Base-by-base conservation (phyloP, 2,888 invertebrate genomes). In the Sphaerophoria taeniata region DNA sequence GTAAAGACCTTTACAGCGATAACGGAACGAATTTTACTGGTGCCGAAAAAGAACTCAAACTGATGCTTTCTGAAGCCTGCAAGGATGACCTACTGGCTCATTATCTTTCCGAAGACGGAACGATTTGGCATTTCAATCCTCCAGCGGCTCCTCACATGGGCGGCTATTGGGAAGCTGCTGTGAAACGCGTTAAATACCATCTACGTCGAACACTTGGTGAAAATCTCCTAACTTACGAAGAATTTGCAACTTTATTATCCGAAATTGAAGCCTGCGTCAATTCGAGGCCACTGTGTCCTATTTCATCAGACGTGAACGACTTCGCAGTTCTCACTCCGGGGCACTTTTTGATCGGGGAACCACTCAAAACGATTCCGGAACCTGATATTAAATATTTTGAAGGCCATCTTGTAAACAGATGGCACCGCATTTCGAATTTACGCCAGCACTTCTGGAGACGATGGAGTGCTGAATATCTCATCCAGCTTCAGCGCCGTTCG, bases 121-220 rank as follows among this genome's bases (percentile, higher is more conserved):
- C 56, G 11, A 39, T 6, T 39, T 76, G 69, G 76, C 58, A 70
- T 3, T 77, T 77, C 34, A 77, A 77, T 16, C 70, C 61, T 6
- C 36, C 70, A 9, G 60, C 11, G 4, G 70, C 51, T 14, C 61
- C 34, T 9, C 70, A 55, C 34, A 77, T 77, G 77, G 70, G 70
- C 11, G 70, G 61, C 5, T 71, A 71, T 14, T 77, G 77, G 70
- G 70, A 77, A 39, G 12, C 45, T 6, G 76, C 43, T n/a, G 60
- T 70, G 5, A 76, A 76, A 60, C 43, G 60, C 6, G 69, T 51
- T 0, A 76, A 76, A 39, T 69, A 12, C 24, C 43, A 76, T 5
- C 31, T 69, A 31, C 33, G 63, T 4, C 65, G 65, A 7, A 56
- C 56, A 6, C 0, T 74, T 4, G 36, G 65, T 9, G 47, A 56